Evolutionary conservation across 2,797 vertebrate genomes (phyloP), one percentile per base, ranked within the genome.

Genomic region (Etheostoma nigrum): DNA sequence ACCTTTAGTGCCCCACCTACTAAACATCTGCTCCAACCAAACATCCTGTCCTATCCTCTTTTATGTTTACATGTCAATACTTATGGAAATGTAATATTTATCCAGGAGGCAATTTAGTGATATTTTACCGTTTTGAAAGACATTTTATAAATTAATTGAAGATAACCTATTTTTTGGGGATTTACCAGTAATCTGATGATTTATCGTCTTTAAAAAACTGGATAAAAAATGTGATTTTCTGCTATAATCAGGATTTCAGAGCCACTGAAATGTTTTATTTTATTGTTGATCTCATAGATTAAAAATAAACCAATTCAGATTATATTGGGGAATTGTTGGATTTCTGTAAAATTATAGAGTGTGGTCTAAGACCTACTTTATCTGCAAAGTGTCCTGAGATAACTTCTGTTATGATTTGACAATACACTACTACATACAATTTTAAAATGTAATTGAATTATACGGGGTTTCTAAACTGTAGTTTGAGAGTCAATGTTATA

Each of bases 11-110:
- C 58, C 74, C 76, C 80, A 68, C 70, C 80, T 55, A 57, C 61
- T 72, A 69, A 68, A 88, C 82, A 82, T 86, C 66, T 88, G 85
- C 76, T 86, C 27, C 5, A 65, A 59, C 16, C 69, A 64, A 63
- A 61, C 53, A 71, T 70, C 49, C 60, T 55, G 61, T 3, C 62
- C 72, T 51, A 67, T 23, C 66, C 59, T 73, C 60, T 74, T 40
- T 72, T 25, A 51, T 13, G 19, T 78, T 65, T 55, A 54, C 25
- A 48, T 45, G 12, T 44, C 71, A 48, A 10, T 27, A 33, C 40
- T 27, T 55, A 25, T 58, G 40, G 12, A 78, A 65, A 82, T 71
- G 16, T 40, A 9, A 71, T 59, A 52, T 62, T 3, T 13, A 62
- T 73, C 19, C 13, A 44, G 23, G 33, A 0, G 4, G 27, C 15